Evolutionary conservation across 2,797 vertebrate species (phyloP), one percentile per base, ranked within the genome.

Genomic region (Tinamus major): DNA sequence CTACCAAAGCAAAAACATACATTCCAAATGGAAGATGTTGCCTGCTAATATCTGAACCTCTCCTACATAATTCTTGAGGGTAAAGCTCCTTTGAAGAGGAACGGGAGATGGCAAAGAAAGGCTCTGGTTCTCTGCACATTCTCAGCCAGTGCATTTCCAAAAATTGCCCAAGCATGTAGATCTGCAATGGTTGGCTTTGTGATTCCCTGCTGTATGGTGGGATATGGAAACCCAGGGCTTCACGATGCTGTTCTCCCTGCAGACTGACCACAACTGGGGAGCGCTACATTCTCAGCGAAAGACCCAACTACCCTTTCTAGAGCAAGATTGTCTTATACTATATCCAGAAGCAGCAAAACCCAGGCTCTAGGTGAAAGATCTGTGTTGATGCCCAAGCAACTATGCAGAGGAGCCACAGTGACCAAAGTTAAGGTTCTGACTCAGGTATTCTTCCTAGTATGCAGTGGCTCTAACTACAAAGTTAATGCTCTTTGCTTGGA

Each of bases 141-240:
- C n/a, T 74, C 61, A 70, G 4, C 15, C 64, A 31, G 37, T 31
- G 10, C 58, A 13, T 79, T 89, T 72, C 37, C 44, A 33, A 41
- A 31, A 74, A 62, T n/a, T 2, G 26, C 17, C 42, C 39, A 37
- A 46, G 29, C 13, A 6, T 0, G 0, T 13, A 79, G 74, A 11
- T 65, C 68, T 74, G 31, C 9, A 4, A 1, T 61, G 59, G 63
- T 46, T 42, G 23, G 7, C 31, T 79, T 81, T 0, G 0, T 56
- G 18, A 51, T 81, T 58, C 59, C 82, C 67, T 65, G 2, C 0
- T 1, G 8, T 19, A 3, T 4, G 2, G 29, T 49, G 14, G 64
- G 17, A 14, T 61, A 35, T 65, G 64, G 65, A 87, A 91, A 84
- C n/a, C 61, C 58, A 9, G 9, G 24, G 44, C 74, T 85, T 90